Evolutionary conservation across 2,113 vertebrate species (phyloP), one percentile per base, ranked within the genome.

Genomic region (Alexandromys fortis): DNA sequence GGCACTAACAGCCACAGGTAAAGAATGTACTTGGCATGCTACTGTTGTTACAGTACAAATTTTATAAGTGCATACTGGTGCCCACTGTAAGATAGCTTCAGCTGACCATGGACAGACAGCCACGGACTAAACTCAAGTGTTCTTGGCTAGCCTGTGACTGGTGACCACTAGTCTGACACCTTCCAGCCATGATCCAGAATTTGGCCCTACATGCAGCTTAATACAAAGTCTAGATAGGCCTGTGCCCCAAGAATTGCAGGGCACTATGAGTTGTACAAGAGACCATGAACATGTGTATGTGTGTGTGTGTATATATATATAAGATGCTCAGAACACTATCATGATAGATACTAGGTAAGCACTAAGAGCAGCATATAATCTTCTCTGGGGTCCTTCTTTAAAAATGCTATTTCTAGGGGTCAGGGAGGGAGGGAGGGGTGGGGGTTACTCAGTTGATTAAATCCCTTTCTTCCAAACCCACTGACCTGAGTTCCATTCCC

Each of bases 381-480:
- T 92, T 88, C 79, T 94, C 47, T 86, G 52, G 47, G 30, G 33
- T 85, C 22, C 26, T 96, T 55, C 21, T 68, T 68, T 77, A 47
- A 68, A 63, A 90, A 55, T 22, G 12, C 8, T 28, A 3, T 88
- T 87, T 72, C 6, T 68, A 35, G 63, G 16, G 30, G 63, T 33
- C 10, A 67, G 38, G 17, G 7, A 73, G 70, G 3, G 35, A 38
- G 35, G 70, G 42, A 47, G 70, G n/a, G 8, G 38, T 2, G 19
- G 63, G 33, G 17, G 35, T 49, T 17, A 22, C 63, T 68, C 17
- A 35, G 63, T 22, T 19, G 28, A 42, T 67, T 67, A 67, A 68
- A 9, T 11, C 1, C 67, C 42, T 68, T 86, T 67, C 63, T 5
- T 33, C 42, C 42, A 86, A 47, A 47, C 63, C 61, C 28, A 67